These are phyloP conservation scores for Ypsolopha scabrella DNA, from an alignment of 2,888 invertebrate species.

Conservation along the genomic window DNA sequence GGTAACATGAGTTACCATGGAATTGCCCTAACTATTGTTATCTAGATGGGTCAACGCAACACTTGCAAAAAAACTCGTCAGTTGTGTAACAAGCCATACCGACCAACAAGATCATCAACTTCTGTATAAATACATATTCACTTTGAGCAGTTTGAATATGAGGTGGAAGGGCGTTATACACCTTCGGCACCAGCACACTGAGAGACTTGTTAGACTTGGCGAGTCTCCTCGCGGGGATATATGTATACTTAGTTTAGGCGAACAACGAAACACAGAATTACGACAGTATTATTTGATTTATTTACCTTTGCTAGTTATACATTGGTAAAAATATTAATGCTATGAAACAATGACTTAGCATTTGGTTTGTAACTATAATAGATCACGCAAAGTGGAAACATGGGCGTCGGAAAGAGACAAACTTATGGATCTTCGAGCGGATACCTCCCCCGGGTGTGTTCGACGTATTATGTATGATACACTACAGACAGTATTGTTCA, in stretches of 20 bases:
- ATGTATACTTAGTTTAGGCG: neutral
- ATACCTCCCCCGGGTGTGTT: neutral
- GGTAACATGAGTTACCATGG: no score
- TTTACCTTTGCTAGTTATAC: slow-evolving; percentile 68
- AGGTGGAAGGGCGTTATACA: no score
- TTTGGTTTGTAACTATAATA: slow-evolving; percentile 53
- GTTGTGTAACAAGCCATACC: no score
- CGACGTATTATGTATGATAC: neutral
- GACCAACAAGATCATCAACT: no score
- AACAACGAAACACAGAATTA: slow-evolving; percentile 9
- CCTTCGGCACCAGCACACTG: no score
- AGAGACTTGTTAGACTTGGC: no score
- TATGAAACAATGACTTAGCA: slow-evolving; percentile 67
- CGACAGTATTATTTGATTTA: slow-evolving; percentile 66
- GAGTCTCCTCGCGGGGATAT: no score
- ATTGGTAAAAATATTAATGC: slow-evolving; percentile 68
- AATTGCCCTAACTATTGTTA: no score
- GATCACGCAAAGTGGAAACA: slow-evolving; percentile 42
- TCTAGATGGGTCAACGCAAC: no score
- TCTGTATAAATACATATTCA: no score
- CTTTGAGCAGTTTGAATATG: no score
- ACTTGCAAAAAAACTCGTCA: no score
- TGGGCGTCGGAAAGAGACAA: slow-evolving; percentile 19
- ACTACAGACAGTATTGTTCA: neutral
- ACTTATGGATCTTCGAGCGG: neutral